Evolutionary conservation across 2,888 invertebrate species (phyloP), one percentile per base, ranked within the genome.

Genomic region (Stenchaetothrips biformis): DNA sequence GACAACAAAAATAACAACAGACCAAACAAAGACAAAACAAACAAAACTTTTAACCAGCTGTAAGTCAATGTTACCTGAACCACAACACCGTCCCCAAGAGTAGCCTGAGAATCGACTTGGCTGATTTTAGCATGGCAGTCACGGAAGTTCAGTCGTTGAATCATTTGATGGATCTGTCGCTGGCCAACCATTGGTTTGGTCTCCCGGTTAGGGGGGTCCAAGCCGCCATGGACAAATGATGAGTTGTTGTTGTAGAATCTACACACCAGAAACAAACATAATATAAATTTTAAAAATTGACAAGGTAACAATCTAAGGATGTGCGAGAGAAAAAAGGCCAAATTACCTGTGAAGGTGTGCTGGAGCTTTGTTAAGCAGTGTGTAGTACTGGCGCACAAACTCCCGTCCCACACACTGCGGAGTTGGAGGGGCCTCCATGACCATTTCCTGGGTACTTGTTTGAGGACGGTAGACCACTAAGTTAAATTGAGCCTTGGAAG

Each of bases 361-460:
- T 62, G 98, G 98, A 83, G 96, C 96, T 89, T 96, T 94, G 89
- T 98, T 97, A 85, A 99, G 92, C 88, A 98, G 91, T 83, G 98
- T 99, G 89, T 99, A 99, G 89, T 99, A 99, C 90, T 99, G 98
- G 88, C 98, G 95, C 87, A 99, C 98, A 90, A 99, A 99, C 89
- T 98, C 98, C 86, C 97, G 94, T 88, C 98, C 98, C 89, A 99
- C 98, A 90, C 94, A 94, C 89, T 97, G 95, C 88, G 97, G 96
- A 88, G 95, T 94, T 89, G 95, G 95, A 89, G 95, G 92, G 90
- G 93, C 94, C 93, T 96, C 96, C 96, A 97, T 96, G 92, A 96
- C 96, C 96, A 96, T 97, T 90, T 91, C 93, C 90, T 89, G 86
- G 78, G 25, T 62, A 81, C n/a, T 79, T 7, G 77, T 27, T 6